phyloP scores from a whole-genome alignment of 2,888 invertebrate species.

The Diarsia mendica region DNA sequence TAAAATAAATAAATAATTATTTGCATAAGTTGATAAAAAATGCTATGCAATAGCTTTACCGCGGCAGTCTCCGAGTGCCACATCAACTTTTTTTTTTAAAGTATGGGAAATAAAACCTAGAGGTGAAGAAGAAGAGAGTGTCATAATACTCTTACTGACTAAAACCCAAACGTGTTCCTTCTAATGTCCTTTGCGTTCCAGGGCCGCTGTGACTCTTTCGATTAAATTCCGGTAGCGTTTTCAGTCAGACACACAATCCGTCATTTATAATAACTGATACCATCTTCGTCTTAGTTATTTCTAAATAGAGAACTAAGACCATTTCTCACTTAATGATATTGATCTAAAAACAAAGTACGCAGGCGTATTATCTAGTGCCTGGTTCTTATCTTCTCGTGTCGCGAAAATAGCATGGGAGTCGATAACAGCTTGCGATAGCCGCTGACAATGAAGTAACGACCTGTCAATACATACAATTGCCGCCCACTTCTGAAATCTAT shows the following conservation, averaged over 20 bases:
- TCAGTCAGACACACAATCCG: not conserved
- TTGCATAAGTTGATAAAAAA: no score
- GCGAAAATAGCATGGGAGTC: slow-evolving; percentile 44
- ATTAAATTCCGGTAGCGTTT: no score
- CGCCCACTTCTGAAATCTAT: slow-evolving; percentile 41
- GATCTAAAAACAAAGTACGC: slow-evolving; percentile 53
- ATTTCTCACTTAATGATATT: slow-evolving; percentile 42
- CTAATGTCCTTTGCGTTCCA: no score
- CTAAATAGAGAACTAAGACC: slow-evolving; percentile 11
- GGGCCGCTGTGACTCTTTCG: no score
- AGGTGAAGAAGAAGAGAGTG: no score
- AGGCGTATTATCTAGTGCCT: slow-evolving; percentile 51
- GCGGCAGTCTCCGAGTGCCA: no score
- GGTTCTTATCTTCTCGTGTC: slow-evolving; percentile 53
- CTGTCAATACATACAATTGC: slow-evolving; percentile 53
- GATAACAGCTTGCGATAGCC: slow-evolving; percentile 47
- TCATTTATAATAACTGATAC: not conserved
- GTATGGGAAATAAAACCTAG: no score
- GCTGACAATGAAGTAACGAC: slow-evolving; percentile 55
- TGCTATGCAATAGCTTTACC: no score
- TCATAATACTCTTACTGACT: no score
- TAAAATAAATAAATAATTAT: no score
- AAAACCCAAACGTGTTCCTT: no score
- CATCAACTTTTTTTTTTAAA: no score
- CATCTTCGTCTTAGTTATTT: not conserved